Evolutionary conservation across 2,888 invertebrate species (phyloP).

Genomic region (Phorcus lineatus): DNA sequence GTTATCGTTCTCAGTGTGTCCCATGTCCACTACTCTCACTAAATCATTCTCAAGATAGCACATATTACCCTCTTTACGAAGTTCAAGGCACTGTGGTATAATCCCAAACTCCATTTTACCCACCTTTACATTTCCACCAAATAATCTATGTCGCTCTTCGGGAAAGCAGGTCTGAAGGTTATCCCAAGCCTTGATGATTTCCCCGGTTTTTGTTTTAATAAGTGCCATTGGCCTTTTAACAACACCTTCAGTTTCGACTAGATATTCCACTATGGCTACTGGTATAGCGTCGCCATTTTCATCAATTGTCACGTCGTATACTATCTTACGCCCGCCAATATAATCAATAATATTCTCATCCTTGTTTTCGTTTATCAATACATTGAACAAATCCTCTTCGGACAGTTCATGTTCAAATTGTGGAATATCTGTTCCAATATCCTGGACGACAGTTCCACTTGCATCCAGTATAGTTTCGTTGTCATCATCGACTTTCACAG

Average conservation of each 20-base stretch:
- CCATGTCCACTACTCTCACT: slow-evolving; percentile 51
- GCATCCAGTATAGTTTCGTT: slow-evolving; percentile 29
- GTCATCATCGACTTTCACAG: slow-evolving; percentile 23
- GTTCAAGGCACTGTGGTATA: slow-evolving; percentile 34
- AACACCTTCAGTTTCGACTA: slow-evolving; percentile 18
- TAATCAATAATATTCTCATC: slow-evolving; percentile 2
- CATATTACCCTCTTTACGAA: slow-evolving; percentile 30
- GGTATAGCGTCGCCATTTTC: not conserved
- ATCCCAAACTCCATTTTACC: slow-evolving; percentile 47
- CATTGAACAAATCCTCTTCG: not conserved
- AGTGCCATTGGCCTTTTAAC: slow-evolving; percentile 44
- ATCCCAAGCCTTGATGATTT: slow-evolving; percentile 41
- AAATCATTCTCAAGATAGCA: slow-evolving; percentile 55
- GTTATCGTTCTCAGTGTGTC: not conserved
- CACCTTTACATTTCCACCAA: slow-evolving; percentile 50
- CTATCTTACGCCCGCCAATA: not conserved
- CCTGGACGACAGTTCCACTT: slow-evolving; percentile 27
- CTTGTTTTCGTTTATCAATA: not conserved
- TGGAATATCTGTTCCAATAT: slow-evolving; percentile 26
- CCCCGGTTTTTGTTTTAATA: slow-evolving; percentile 47
- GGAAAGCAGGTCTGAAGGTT: slow-evolving; percentile 39
- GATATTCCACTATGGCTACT: slow-evolving; percentile 28
- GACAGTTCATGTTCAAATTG: not conserved
- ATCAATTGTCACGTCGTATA: not conserved
- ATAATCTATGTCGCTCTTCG: slow-evolving; percentile 29